These are phyloP conservation scores for Erinaceus europaeus DNA, from an alignment of 2,113 vertebrate genomes.

Conservation along the genomic window DNA sequence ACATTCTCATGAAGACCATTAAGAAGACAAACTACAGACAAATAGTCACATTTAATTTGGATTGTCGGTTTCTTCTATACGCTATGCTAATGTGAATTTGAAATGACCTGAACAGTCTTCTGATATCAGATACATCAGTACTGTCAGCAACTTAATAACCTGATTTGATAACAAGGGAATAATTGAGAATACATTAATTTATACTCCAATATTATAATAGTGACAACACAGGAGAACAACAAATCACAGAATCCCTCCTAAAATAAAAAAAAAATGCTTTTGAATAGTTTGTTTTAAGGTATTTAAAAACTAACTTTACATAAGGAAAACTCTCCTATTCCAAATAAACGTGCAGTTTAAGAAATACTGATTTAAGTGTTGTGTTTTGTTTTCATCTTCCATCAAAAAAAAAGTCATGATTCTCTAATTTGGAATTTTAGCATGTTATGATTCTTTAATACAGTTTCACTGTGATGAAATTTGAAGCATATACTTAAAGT, in stretches of 20 bases:
- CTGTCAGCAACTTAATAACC: neutral
- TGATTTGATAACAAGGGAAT: slow-evolving; percentile 24
- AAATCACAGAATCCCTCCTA: slow-evolving; percentile 31
- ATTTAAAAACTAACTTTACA: slow-evolving; percentile 51
- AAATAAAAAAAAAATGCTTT: slow-evolving; percentile 52
- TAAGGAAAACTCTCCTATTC: slow-evolving; percentile 65
- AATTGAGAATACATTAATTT: slow-evolving; percentile 58
- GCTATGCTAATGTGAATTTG: slow-evolving; percentile 45
- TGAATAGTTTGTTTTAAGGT: slow-evolving; percentile 45
- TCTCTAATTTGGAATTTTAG: neutral
- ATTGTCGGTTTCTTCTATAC: slow-evolving; percentile 37
- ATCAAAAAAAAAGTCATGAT: neutral
- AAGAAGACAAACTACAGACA: slow-evolving; percentile 35
- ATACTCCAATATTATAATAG: no score
- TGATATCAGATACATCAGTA: neutral
- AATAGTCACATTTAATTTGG: slow-evolving; percentile 30
- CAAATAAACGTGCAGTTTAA: slow-evolving; percentile 79
- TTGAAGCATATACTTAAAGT: neutral
- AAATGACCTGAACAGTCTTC: slow-evolving; percentile 6
- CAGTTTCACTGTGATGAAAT: neutral
- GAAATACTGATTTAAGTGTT: slow-evolving; percentile 18
- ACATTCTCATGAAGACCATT: slow-evolving; percentile 26
- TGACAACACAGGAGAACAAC: slow-evolving; percentile 7
- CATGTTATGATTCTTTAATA: neutral
- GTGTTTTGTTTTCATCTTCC: slow-evolving; percentile 13